Base-by-base conservation (phyloP, 2,797 vertebrate genomes). In the Gambusia yucatana region DNA sequence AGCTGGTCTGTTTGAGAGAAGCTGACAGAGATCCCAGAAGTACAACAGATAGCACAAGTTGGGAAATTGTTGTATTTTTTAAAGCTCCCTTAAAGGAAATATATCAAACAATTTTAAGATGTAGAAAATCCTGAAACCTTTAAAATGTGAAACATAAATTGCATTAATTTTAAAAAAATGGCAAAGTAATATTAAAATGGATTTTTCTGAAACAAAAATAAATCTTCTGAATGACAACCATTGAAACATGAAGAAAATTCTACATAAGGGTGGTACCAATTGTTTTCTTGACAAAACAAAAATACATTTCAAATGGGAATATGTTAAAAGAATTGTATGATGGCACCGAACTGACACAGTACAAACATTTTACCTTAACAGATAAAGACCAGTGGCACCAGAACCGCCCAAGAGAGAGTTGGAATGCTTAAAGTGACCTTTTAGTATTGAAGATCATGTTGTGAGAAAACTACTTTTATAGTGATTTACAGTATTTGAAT, bases 1-100 rank as follows among this genome's bases (percentile, higher is more conserved):
- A 84, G 46, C 59, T 43, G 30, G 57, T 61, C 22, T 82, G 80
- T 82, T 79, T 83, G 41, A 83, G 77, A 79, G 75, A 63, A 43
- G 75, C 61, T 48, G 72, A 86, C 77, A 83, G 59, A 22, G 44
- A 76, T 25, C 65, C 8, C 25, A 10, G 43, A 13, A 80, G 57
- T 78, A 76, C 33, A 78, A 61, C 72, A 75, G 76, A 77, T 16
- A 74, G 28, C 1, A 67, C 50, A 80, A 46, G 77, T 2, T 11
- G 6, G 4, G 9, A 52, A 81, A 65, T 65, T 33, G 33, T 2
- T n/a, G 4, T 28, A 41, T 3, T 6, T 71, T 43, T 25, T 17
- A 46, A n/a, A 46, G 4, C 20, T 47, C 11, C 4, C 3, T 30
- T 70, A 17, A 6, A 43, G 65, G 5, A 43, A 69, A 30, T 44